Evolutionary conservation across 2,113 vertebrate genomes (phyloP).

Genomic region (Brachyistius frenatus): DNA sequence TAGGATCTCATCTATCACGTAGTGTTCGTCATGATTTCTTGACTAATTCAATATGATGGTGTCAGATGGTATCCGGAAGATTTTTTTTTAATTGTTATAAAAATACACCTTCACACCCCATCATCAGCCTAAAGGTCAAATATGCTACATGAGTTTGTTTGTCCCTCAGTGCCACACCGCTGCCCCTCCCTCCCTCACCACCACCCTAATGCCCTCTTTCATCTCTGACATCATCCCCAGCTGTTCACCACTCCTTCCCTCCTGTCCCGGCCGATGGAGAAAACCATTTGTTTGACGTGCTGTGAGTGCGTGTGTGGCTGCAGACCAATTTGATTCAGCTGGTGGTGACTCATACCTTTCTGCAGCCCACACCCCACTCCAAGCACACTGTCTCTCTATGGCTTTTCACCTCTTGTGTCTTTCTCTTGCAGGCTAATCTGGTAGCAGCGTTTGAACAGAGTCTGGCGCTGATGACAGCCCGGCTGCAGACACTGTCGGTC

Average conservation of each 20-base stretch:
- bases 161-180: conserved; percentile 18
- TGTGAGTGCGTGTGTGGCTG: conserved; percentile 39
- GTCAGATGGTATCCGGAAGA: background rate
- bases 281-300: conserved; percentile 54
- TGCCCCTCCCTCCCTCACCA: conserved; percentile 27
- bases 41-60: background rate
- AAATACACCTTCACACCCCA: background rate
- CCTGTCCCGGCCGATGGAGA: conserved; percentile 55
- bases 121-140: conserved; percentile 18
- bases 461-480: conserved; percentile 95
- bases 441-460: conserved; percentile 98
- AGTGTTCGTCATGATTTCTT: background rate
- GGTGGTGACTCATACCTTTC: conserved; percentile 62
- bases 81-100: background rate
- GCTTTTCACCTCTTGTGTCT: conserved; percentile 12
- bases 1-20: no score
- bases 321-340: conserved; percentile 25
- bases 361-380: background rate
- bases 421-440: conserved; percentile 90
- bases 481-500: conserved; percentile 93
- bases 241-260: conserved; percentile 48
- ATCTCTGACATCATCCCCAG: conserved; percentile 66
- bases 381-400: background rate
- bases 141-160: conserved; percentile 32
- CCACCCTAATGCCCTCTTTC: conserved; percentile 42